Base-by-base conservation (phyloP, 2,888 invertebrate species). In the Azorinus chamasolen region DNA sequence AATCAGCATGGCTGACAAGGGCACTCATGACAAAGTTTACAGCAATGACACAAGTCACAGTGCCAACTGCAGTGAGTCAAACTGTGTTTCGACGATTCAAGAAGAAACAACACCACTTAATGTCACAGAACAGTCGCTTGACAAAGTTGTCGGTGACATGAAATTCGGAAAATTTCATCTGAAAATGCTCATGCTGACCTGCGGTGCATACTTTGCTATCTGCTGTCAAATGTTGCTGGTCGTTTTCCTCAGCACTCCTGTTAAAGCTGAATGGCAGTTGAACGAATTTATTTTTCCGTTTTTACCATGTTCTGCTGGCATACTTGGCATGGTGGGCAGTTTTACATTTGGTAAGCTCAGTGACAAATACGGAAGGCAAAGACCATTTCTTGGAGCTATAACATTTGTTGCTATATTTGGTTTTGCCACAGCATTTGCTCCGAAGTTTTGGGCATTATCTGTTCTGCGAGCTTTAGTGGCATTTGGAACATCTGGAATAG, bases 221-320 rank as follows among this genome's bases (percentile, higher is more conserved):
- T 90, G 90, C 69, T 76, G 88, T n/a, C 87, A 89, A 63, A 84
- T 90, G 73, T 83, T 90, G 80, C 72, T 88, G 5, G 84, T 89
- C 53, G 83, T 90, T 6, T 90, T 88, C 65, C 77, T 90, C 0
- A 89, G 88, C 65, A 58, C 73, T 24, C 89, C 88, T 0, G 58
- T 87, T 2, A 88, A 85, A 72, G 73, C 79, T 39, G 85, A 89
- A 65, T 90, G 90, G 90, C 57, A 83, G 41, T 64, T 90, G 16
- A 65, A 73, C 18, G 76, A 87, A 22, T 83, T 84, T 69, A 68
- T 83, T 5, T 90, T 86, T 77, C 86, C 90, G 5, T 80, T 88
- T 79, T 53, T 90, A 32, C 89, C 87, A 1, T 86, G 88, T 24
- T 83, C 76, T 51, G 78, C 83, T 46, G 86, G 90, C 22, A 71